Base-by-base conservation (phyloP, 1,140 invertebrate species). In the Gonioctena quinquepunctata region DNA sequence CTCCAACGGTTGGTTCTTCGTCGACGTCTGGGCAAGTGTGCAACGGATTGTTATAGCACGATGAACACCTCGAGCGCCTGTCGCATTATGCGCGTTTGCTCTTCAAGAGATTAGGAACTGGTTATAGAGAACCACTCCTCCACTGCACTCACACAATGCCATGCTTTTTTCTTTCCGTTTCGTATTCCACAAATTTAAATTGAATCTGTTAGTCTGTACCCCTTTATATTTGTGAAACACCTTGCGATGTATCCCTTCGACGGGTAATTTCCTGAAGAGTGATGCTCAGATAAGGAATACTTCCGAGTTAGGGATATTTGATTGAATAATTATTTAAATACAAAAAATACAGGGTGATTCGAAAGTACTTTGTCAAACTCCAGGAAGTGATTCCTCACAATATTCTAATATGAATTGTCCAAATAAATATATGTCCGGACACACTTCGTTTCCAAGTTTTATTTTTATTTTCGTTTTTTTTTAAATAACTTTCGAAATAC, bases 61-160 rank as follows among this genome's bases (percentile, higher is more conserved):
- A 61, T 33, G 23, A 61, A 61, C 59, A 61, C 59, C 59, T 61
- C 59, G 59, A 61, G 59, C 23, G 59, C 27, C 59, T 61, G 59
- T 61, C 59, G 59, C 59, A 61, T 61, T 61, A 61, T 61, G 59
- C 59, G 59, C 59, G 59, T 61, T 61, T 61, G 59, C 59, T 61
- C 59, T 61, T 33, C 25, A 61, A 61, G 59, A 61, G 59, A 61
- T 61, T 61, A 61, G 59, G 59, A 61, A 61, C 59, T 61, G 59
- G 59, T 61, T 61, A 61, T 61, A 61, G 59, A 61, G 59, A 61
- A 61, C 59, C 59, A 61, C 59, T 61, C 59, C 59, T 61, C 33
- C 33, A 42, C 33, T 42, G 27, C 59, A 61, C n/a, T 33, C 27
- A 61, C 59, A 61, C 59, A 61, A 61, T 61, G 59, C 19, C 25